A percentile compares a stretch with the other conserved stretches of the same genome.
Evolutionary conservation across 2,888 invertebrate species (phyloP).

Genomic region (Dexiosoma caninum): DNA sequence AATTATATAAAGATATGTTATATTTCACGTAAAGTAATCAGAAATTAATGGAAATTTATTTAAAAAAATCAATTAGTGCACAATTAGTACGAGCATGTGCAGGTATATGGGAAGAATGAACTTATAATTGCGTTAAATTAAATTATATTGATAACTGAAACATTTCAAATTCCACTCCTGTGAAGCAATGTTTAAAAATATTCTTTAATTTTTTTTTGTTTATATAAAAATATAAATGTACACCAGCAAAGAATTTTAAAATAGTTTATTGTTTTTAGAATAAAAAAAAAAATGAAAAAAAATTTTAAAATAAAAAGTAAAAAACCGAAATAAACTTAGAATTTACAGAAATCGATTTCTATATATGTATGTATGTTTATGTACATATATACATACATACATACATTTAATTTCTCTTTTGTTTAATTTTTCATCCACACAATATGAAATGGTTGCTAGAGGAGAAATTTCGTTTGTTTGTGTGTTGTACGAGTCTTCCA

Average conservation of each 20-base stretch:
- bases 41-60: constrained; percentile 22
- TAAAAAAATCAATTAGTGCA: not conserved
- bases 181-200: constrained; percentile 35
- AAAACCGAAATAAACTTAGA: not conserved
- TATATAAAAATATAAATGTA: constrained; percentile 4
- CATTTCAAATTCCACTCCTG: constrained; percentile 2
- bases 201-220: not conserved
- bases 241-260: not conserved
- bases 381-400: too few species aligned
- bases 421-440: not conserved
- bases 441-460: not conserved
- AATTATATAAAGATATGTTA: not conserved
- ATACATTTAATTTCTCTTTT: too few species aligned
- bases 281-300: not conserved
- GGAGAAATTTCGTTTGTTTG: not conserved
- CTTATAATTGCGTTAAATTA: not conserved
- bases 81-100: not conserved
- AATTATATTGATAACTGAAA: constrained; percentile 23
- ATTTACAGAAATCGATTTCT: not conserved
- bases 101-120: not conserved
- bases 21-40: not conserved
- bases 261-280: constrained; percentile 25
- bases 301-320: not conserved
- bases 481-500: too few species aligned
- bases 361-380: too few species aligned